These are phyloP conservation scores for Ditylenchus weischeri DNA, from an alignment of 2,888 invertebrate species.

Conservation along the genomic window DNA sequence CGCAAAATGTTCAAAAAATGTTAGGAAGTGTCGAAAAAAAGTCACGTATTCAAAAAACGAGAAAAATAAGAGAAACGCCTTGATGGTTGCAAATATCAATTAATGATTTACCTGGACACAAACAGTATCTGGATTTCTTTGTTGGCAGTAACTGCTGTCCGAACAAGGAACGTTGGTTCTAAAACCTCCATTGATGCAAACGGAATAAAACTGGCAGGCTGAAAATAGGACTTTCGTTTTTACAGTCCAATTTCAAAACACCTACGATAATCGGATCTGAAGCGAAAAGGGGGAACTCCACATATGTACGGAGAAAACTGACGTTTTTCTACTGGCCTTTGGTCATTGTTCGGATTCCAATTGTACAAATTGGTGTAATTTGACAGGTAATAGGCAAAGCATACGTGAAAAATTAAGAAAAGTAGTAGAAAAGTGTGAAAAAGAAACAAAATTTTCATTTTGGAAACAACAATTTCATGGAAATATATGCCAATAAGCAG, in stretches of 20 bases:
- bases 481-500: not conserved
- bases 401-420: not conserved
- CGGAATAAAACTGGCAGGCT: slow-evolving; percentile 33
- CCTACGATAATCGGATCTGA: slow-evolving; percentile 30
- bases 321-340: not conserved
- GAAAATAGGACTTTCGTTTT: slow-evolving; percentile 18
- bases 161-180: slow-evolving; percentile 29
- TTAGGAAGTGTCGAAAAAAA: too few relatives aligned
- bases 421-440: not conserved
- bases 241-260: slow-evolving; percentile 11
- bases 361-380: not conserved
- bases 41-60: too few relatives aligned
- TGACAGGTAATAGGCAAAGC: not conserved
- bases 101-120: slow-evolving; percentile 18
- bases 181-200: slow-evolving; percentile 32
- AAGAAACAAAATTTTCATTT: not conserved
- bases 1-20: too few relatives aligned
- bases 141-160: slow-evolving; percentile 25
- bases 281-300: slow-evolving; percentile 27
- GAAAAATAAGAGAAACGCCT: too few relatives aligned
- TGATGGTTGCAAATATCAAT: too few relatives aligned
- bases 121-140: slow-evolving; percentile 17
- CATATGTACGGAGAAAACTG: slow-evolving; percentile 30
- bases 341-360: not conserved
- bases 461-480: slow-evolving; percentile 1